These are phyloP conservation scores for Toxotes lorentzi DNA, from an alignment of 2,797 vertebrate genomes.

Conservation along the genomic window DNA sequence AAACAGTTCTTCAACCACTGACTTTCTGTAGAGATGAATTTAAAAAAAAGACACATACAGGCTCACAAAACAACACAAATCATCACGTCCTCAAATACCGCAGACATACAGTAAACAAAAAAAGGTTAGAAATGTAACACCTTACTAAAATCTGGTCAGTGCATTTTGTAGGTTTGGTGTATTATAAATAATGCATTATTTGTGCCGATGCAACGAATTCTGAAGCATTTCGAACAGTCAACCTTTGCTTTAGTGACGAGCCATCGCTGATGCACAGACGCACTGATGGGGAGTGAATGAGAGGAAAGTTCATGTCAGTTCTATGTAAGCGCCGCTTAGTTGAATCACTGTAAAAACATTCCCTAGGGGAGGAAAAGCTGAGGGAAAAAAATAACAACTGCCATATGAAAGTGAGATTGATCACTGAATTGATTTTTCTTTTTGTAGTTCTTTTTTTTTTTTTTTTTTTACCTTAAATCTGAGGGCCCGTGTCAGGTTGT, in stretches of 20 bases:
- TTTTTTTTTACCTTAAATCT: slow-evolving; percentile 72
- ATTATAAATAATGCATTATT: not conserved
- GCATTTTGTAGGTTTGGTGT: not conserved
- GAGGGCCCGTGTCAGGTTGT: slow-evolving; percentile 61
- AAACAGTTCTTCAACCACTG: not conserved
- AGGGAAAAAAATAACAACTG: slow-evolving; percentile 45
- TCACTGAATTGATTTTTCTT: slow-evolving; percentile 83
- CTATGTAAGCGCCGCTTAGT: slow-evolving; percentile 53
- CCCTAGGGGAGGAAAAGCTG: slow-evolving; percentile 58
- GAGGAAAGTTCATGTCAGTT: slow-evolving; percentile 60
- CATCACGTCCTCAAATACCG: not conserved
- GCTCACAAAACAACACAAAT: not conserved
- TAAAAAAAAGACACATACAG: not conserved
- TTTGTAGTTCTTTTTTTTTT: slow-evolving; percentile 67
- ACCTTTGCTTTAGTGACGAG: not conserved
- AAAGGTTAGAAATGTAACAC: too few species aligned
- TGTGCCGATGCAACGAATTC: not conserved
- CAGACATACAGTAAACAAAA: not conserved
- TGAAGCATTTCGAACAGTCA: not conserved
- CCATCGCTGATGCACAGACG: slow-evolving; percentile 1
- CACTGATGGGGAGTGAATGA: slow-evolving; percentile 25
- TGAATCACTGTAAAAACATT: slow-evolving; percentile 73
- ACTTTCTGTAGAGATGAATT: not conserved
- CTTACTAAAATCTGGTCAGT: too few species aligned
- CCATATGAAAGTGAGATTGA: slow-evolving; percentile 87